A percentile compares a stretch with the other conserved stretches of the same genome.
These are phyloP conservation scores for Linurgus olivaceus DNA, from an alignment of 2,797 vertebrate genomes.

Conservation along the genomic window DNA sequence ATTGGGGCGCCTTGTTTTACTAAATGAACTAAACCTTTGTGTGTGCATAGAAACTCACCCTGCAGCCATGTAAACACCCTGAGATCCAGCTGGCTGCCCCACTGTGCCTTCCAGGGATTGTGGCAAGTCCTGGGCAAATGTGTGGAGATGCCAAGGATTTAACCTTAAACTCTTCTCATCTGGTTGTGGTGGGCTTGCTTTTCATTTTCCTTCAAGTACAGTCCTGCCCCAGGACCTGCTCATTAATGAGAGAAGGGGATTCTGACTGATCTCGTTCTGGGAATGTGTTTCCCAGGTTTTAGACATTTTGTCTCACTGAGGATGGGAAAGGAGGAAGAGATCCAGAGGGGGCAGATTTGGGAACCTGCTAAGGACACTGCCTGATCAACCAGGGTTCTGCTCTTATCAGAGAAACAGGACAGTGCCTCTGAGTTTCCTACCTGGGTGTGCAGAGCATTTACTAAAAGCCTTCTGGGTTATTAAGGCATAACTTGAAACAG, in stretches of 20 bases:
- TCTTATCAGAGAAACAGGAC: background rate
- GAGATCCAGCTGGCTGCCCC: background rate
- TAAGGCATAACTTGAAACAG: background rate
- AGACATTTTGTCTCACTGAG: background rate
- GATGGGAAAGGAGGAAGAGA: background rate
- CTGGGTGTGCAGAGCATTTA: background rate
- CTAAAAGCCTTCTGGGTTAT: background rate
- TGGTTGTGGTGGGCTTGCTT: background rate
- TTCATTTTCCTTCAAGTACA: background rate
- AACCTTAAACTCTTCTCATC: background rate
- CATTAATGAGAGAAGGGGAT: background rate
- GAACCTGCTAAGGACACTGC: background rate
- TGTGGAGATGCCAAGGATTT: background rate
- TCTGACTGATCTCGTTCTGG: background rate
- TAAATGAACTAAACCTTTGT: background rate
- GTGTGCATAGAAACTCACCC: background rate
- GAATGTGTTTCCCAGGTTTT: background rate
- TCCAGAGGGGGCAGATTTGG: background rate
- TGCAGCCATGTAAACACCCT: background rate
- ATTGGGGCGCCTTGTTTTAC: background rate
- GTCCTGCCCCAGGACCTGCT: background rate
- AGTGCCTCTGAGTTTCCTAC: background rate
- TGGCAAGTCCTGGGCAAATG: background rate
- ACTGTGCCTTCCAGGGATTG: rapidly evolving
- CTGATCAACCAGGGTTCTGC: background rate